phyloP scores from a whole-genome alignment of 2,888 invertebrate genomes.

The Cepaea hortensis region DNA sequence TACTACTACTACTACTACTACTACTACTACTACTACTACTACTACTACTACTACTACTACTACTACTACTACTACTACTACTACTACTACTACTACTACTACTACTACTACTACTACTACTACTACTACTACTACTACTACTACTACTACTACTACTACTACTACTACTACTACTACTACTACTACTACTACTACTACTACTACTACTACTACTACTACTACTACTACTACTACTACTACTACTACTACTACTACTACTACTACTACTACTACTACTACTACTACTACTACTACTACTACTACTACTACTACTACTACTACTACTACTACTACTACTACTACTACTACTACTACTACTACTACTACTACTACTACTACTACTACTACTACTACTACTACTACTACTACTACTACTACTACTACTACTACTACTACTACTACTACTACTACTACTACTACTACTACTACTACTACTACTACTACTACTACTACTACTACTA shows the following conservation, averaged over 20 bases:
- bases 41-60: too few relatives aligned
- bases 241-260: neutral
- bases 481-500: neutral
- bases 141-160: neutral
- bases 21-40: too few relatives aligned
- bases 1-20: too few relatives aligned
- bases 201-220: neutral
- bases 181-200: neutral
- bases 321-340: too few relatives aligned
- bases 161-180: neutral
- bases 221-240: neutral
- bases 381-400: neutral
- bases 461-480: neutral
- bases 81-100: neutral
- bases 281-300: neutral
- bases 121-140: neutral
- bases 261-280: neutral
- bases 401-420: neutral
- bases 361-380: neutral
- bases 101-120: too few relatives aligned
- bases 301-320: neutral
- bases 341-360: too few relatives aligned
- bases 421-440: neutral
- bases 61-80: too few relatives aligned
- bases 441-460: neutral